Evolutionary conservation across 2,797 vertebrate species (phyloP).

Genomic region (Odontamblyopus lacepedii): DNA sequence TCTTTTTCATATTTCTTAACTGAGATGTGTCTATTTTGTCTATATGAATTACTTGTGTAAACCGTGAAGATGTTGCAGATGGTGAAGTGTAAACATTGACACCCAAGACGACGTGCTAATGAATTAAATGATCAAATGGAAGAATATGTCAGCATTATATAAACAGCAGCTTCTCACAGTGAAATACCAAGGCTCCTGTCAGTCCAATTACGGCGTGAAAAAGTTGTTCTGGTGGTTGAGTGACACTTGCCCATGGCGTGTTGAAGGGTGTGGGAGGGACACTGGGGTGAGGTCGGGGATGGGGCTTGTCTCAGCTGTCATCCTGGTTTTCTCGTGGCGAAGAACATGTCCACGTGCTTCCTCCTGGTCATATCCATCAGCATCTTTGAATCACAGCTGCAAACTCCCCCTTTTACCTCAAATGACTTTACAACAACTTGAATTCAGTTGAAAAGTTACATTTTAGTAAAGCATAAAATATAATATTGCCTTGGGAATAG

Average conservation of each 20-base stretch:
- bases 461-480: too few relatives aligned
- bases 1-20: too few relatives aligned
- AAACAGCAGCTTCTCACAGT: neutral
- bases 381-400: constrained; percentile 24
- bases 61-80: neutral
- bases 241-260: constrained; percentile 45
- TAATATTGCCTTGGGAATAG: too few relatives aligned
- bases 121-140: neutral
- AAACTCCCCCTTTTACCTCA: constrained; percentile 28
- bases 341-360: constrained; percentile 42
- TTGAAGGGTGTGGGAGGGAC: constrained; percentile 24
- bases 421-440: too few relatives aligned
- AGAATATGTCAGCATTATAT: neutral
- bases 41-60: neutral
- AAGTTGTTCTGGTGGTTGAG: constrained; percentile 38
- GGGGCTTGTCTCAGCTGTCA: constrained; percentile 65
- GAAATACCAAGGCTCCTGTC: neutral
- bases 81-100: neutral
- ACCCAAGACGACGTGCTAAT: neutral
- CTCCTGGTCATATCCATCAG: constrained; percentile 21
- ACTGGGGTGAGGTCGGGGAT: neutral
- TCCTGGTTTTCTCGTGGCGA: constrained; percentile 26
- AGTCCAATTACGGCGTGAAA: constrained; percentile 10
- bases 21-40: too few relatives aligned
- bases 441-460: too few relatives aligned